A percentile compares a stretch with the other conserved stretches of the same genome.
phyloP scores from a whole-genome alignment of 2,113 vertebrate genomes.

The Sceloporus undulatus region DNA sequence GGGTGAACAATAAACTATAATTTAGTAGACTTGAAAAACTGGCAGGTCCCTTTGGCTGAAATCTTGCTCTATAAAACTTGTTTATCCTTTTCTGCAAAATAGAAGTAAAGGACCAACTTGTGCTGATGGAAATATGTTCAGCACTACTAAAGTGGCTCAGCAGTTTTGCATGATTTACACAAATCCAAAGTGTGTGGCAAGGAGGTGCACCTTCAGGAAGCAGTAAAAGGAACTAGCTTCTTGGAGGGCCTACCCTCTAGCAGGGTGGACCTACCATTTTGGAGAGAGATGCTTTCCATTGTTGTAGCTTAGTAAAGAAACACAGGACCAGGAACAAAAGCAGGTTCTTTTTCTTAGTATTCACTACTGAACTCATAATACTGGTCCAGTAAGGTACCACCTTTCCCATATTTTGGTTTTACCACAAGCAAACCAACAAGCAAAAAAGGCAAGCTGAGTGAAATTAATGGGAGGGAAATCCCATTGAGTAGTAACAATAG shows the following conservation, averaged over 20 bases:
- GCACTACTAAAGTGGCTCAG: background rate
- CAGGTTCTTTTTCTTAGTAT: background rate
- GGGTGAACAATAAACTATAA: background rate
- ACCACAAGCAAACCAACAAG: background rate
- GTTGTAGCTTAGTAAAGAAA: too few species aligned
- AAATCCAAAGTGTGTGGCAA: background rate
- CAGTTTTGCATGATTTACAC: background rate
- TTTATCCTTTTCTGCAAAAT: background rate
- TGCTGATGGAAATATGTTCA: background rate
- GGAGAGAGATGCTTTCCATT: background rate
- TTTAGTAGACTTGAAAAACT: background rate
- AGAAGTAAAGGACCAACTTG: background rate
- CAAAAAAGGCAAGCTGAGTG: background rate
- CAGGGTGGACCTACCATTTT: background rate
- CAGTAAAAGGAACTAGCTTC: background rate
- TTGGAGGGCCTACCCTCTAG: background rate
- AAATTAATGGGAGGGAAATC: background rate
- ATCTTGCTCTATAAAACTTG: slow-evolving; percentile 6
- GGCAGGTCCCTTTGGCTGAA: background rate
- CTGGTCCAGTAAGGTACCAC: background rate
- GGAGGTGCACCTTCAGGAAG: background rate
- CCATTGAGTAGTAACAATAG: background rate
- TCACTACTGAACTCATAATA: background rate
- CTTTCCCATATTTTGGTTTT: background rate
- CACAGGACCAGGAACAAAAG: background rate